phyloP scores from a whole-genome alignment of 1,140 invertebrate genomes.

The Brachionus paranguensis region DNA sequence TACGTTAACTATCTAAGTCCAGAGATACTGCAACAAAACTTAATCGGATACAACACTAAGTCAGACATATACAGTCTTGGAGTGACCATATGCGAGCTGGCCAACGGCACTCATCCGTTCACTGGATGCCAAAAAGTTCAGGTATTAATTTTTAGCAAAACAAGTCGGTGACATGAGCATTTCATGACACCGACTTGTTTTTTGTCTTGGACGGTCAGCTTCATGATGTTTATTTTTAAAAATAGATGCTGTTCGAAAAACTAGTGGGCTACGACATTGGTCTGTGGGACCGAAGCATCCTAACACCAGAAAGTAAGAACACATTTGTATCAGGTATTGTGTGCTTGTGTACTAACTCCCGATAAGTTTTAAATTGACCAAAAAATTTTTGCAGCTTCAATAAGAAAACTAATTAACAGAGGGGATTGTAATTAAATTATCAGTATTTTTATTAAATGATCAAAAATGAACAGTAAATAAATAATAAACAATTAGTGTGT shows the following conservation, averaged over 20 bases:
- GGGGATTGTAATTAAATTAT: too few species aligned
- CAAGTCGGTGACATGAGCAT: background rate
- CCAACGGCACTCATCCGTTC: constrained; percentile 80
- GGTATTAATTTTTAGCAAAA: background rate
- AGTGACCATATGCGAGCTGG: constrained; percentile 77
- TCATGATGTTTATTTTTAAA: background rate
- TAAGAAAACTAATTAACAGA: too few species aligned
- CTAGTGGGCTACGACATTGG: constrained; percentile 34
- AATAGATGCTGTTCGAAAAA: constrained; percentile 38
- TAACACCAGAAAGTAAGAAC: constrained; percentile 37
- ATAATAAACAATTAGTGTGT: too few species aligned
- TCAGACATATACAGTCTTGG: constrained; percentile 85
- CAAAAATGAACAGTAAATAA: too few species aligned
- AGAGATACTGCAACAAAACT: constrained; percentile 81
- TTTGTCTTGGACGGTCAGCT: background rate
- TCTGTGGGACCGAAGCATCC: constrained; percentile 32
- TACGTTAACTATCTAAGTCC: constrained; percentile 81
- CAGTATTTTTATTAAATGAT: too few species aligned
- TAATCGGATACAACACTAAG: constrained; percentile 76
- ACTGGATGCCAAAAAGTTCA: constrained; percentile 51
- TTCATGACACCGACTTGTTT: background rate
- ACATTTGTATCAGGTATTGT: constrained; percentile 35
- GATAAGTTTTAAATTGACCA: background rate
- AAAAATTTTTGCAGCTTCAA: too few species aligned
- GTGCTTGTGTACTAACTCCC: background rate